Base-by-base conservation (phyloP, 2,888 invertebrate species). In the Rutpela maculata region DNA sequence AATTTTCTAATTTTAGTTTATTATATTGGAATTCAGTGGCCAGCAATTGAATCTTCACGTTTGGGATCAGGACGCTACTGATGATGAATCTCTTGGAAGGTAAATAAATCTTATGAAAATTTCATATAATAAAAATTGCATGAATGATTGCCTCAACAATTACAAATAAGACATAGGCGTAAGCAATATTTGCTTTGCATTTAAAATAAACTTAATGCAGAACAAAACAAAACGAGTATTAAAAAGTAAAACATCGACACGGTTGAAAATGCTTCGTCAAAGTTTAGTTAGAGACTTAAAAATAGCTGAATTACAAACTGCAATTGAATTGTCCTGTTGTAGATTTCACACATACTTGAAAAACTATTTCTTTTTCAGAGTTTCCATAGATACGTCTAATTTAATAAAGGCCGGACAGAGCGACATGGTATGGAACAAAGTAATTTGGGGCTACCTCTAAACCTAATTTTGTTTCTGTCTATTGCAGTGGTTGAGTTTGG, bases 401-500 rank as follows among this genome's bases (percentile, higher is more conserved):
- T 93, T 95, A 12, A 93, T 93, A 67, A 92, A 93, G 83, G 93
- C 93, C 83, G 95, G 95, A 71, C 90, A 92, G 63, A 90, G 94
- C 72, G 95, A 96, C 88, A 92, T 93, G 85, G 95, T 95, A 89
- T 92, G 92, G 90, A 60, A 17, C 12, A 17, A n/a, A 26, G 15
- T 38, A 68, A 0, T 26, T 63, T 50, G 18, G 11, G 10, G 4
- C 3, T 63, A 19, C 9, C 15, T 11, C 68, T 35, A 9, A 17
- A 66, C 31, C 22, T 38, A 22, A 55, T 59, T 60, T 10, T 56
- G 38, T 63, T 65, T 43, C n/a, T 63, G 74, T 79, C 69, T 82
- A 82, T 89, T 89, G 22, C 89, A 98, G 97, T 98, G 99, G 98
- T 92, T 98, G 83, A 95, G 96, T 0, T 91, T 99, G 82, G 98